Percentiles rank a stretch among this genome's conserved stretches.
phyloP scores from a whole-genome alignment of 2,797 vertebrate genomes.

The Meriones psammophilus region DNA sequence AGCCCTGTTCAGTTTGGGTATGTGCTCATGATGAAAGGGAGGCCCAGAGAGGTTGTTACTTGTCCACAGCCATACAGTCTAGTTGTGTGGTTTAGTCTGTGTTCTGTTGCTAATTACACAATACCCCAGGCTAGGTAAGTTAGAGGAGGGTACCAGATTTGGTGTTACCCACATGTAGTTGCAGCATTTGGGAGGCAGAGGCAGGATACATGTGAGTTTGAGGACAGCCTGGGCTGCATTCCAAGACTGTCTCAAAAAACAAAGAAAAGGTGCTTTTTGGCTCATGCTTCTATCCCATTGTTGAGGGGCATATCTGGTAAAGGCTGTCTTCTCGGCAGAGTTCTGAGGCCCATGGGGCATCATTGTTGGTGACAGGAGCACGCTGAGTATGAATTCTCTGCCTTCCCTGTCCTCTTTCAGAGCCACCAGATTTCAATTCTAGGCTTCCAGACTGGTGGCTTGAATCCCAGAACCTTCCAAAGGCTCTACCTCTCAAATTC shows the following conservation, averaged over 20 bases:
- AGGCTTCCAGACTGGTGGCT: not conserved
- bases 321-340: not conserved
- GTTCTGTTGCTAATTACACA: not conserved
- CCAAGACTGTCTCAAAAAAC: not conserved
- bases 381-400: not conserved
- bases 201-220: not conserved
- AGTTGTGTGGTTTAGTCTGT: not conserved
- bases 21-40: not conserved
- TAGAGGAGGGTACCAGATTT: not conserved
- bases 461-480: not conserved
- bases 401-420: not conserved
- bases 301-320: not conserved
- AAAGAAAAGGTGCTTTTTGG: not conserved
- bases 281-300: not conserved
- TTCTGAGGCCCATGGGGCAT: not conserved
- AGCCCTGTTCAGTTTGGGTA: not conserved
- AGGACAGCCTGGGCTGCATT: not conserved
- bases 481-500: not conserved
- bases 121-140: not conserved
- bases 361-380: not conserved
- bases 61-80: not conserved
- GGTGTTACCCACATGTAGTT: not conserved
- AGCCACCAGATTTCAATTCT: not conserved
- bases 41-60: not conserved
- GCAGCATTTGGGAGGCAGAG: not conserved